These are phyloP conservation scores for Elephantulus edwardii DNA, from an alignment of 2,113 vertebrate species.

Conservation along the genomic window DNA sequence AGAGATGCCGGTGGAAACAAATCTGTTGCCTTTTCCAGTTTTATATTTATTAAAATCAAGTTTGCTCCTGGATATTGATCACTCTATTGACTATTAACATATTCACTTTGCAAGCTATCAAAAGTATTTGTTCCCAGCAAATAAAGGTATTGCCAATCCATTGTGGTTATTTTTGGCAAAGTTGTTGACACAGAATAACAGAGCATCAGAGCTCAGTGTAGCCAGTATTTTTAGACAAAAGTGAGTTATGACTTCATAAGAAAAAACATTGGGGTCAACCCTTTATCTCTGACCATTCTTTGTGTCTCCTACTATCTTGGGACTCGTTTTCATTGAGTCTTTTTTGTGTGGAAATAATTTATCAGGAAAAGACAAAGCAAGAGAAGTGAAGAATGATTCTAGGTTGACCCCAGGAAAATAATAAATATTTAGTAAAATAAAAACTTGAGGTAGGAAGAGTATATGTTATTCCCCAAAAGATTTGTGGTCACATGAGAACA, in stretches of 20 bases:
- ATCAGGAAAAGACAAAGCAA: constrained; percentile 42
- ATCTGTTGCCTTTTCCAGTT: constrained; percentile 7
- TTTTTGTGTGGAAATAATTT: neutral
- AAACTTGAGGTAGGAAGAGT: neutral
- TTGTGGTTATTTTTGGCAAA: constrained; percentile 13
- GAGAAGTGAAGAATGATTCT: neutral
- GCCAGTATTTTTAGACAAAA: neutral
- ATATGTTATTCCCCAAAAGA: constrained; percentile 14
- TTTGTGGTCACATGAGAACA: neutral
- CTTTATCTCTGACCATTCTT: neutral
- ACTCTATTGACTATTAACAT: constrained; percentile 45
- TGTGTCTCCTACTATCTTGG: neutral
- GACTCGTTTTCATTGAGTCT: constrained; percentile 12
- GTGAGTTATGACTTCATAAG: constrained; percentile 33
- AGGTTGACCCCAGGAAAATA: neutral
- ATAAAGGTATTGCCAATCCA: neutral
- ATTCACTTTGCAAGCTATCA: neutral
- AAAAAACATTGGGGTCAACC: neutral
- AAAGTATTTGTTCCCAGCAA: neutral
- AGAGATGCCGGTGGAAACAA: neutral
- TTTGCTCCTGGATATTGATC: constrained; percentile 40
- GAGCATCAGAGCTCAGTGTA: neutral
- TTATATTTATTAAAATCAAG: constrained; percentile 35
- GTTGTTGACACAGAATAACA: neutral
- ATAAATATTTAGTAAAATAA: neutral